A percentile compares a stretch with the other conserved stretches of the same genome.
Conservation (phyloP, 2,888 invertebrate genomes). For the Phalera bucephala region DNA sequence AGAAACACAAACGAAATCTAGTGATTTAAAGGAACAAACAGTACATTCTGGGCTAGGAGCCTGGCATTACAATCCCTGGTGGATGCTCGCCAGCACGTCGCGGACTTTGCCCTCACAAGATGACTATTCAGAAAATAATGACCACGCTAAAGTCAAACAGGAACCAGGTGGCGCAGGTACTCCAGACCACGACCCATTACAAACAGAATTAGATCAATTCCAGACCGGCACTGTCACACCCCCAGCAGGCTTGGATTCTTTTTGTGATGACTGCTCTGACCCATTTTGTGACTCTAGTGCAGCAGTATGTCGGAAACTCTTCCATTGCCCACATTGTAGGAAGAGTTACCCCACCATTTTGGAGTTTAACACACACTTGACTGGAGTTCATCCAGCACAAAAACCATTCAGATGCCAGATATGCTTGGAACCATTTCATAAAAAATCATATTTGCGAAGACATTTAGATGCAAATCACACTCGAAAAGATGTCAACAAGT, state of each 20-base stretch:
- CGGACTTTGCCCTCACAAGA: conserved; percentile 71
- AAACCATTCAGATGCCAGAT: conserved; percentile 81
- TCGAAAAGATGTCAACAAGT: conserved; percentile 80
- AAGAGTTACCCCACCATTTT: conserved; percentile 80
- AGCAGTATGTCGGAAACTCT: conserved; percentile 72
- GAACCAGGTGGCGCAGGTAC: conserved; percentile 70
- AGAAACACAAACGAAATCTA: conserved; percentile 78
- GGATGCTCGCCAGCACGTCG: conserved; percentile 80
- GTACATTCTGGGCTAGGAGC: conserved; percentile 68
- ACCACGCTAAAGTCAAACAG: conserved; percentile 73
- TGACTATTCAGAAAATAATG: conserved; percentile 71
- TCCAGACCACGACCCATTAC: conserved; percentile 69
- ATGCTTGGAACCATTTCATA: conserved; percentile 78
- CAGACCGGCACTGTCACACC: conserved; percentile 63
- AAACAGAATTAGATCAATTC: conserved; percentile 63
- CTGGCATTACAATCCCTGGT: conserved; percentile 82
- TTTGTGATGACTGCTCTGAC: conserved; percentile 81
- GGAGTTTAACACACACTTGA: conserved; percentile 78
- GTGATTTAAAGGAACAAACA: conserved; percentile 68
- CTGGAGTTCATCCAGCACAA: conserved; percentile 79
- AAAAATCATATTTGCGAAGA: conserved; percentile 76
- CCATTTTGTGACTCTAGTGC: conserved; percentile 79
- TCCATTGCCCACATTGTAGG: conserved; percentile 80
- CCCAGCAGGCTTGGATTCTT: conserved; percentile 70
- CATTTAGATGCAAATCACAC: conserved; percentile 78